phyloP scores from a whole-genome alignment of 2,113 vertebrate species.

The Myotis yumanensis region DNA sequence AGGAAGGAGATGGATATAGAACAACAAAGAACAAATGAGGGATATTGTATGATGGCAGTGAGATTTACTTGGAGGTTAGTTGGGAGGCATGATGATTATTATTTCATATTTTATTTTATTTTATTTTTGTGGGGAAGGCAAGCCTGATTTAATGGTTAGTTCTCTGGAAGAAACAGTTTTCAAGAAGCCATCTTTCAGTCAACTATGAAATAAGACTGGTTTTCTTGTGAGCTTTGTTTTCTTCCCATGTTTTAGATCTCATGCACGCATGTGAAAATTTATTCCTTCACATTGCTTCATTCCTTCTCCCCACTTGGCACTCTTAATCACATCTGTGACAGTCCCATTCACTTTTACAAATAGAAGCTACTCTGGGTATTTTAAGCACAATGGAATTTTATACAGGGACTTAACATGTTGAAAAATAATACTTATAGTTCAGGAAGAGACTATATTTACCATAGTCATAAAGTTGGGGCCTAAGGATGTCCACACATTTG shows the following conservation, averaged over 20 bases:
- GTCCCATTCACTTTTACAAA: not conserved
- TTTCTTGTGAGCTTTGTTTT: not conserved
- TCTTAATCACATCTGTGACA: not conserved
- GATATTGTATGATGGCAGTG: not conserved
- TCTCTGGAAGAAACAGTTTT: not conserved
- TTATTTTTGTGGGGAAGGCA: not conserved
- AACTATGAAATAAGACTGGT: not conserved
- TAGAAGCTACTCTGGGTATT: not conserved
- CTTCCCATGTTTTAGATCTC: not conserved
- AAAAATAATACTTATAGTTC: constrained; percentile 1
- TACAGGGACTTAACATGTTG: not conserved
- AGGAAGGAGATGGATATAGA: not conserved
- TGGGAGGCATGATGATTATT: not conserved
- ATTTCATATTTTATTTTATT: not conserved
- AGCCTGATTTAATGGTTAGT: not conserved
- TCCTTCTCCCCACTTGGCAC: not conserved
- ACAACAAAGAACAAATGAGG: not conserved
- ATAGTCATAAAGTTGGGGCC: not conserved
- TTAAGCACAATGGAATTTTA: constrained; percentile 14
- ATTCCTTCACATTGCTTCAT: not conserved
- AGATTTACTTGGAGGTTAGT: not conserved
- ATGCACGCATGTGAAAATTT: not conserved
- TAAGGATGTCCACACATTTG: not conserved
- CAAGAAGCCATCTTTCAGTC: not conserved
- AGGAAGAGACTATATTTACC: not conserved